Conservation (phyloP, 1,140 invertebrate species). For the Apis laboriosa region DNA sequence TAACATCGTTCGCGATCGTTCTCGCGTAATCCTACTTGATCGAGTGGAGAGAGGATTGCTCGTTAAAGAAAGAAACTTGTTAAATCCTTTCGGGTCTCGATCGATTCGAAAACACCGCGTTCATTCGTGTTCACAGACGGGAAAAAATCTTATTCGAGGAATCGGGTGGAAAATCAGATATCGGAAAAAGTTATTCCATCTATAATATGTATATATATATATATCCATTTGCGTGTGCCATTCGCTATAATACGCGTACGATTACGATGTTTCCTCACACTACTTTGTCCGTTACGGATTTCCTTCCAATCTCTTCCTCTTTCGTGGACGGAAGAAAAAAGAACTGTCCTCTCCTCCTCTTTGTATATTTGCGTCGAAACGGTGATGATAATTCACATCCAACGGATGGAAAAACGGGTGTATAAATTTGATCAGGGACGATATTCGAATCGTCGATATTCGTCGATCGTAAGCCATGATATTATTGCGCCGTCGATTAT, state of each 20-base stretch:
- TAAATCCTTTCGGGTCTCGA: not conserved
- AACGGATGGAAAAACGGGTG: not conserved
- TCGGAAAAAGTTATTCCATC: not conserved
- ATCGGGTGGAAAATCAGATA: not conserved
- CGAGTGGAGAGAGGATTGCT: not conserved
- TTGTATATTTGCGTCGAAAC: not conserved
- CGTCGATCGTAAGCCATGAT: not conserved
- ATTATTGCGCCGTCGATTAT: constrained; percentile 43
- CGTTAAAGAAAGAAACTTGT: constrained; percentile 21
- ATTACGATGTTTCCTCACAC: not conserved
- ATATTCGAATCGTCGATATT: constrained; percentile 14
- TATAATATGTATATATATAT: not conserved
- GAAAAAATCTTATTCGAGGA: not conserved
- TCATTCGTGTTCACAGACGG: not conserved
- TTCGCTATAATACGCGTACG: not conserved
- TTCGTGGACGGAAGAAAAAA: too few relatives aligned
- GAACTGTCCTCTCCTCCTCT: too few relatives aligned
- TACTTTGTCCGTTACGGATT: not conserved
- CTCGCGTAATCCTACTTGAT: not conserved
- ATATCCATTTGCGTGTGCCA: too few relatives aligned
- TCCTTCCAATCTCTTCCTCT: not conserved
- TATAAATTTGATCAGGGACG: not conserved
- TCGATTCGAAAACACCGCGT: constrained; percentile 19
- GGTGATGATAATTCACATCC: not conserved
- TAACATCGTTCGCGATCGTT: constrained; percentile 4